These are phyloP conservation scores for Coreoperca whiteheadi DNA, from an alignment of 2,113 vertebrate species.

Conservation along the genomic window DNA sequence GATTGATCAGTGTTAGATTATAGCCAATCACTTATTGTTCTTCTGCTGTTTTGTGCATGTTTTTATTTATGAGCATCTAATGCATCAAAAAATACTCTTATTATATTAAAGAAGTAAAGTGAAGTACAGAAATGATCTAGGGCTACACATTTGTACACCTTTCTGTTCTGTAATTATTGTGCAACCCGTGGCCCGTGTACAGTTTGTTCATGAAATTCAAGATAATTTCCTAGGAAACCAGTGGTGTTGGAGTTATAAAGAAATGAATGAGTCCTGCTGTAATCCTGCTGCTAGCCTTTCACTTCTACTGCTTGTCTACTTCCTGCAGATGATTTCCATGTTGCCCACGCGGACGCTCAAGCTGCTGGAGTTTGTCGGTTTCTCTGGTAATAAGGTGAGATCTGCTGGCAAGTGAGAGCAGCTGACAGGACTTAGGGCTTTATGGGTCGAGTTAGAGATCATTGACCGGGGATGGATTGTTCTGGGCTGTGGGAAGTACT, in stretches of 20 bases:
- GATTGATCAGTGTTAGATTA: background rate
- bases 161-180: background rate
- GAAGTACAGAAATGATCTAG: background rate
- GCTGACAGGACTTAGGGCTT: background rate
- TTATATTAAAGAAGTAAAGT: background rate
- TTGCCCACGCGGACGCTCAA: slow-evolving; percentile 93
- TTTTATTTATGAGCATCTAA: background rate
- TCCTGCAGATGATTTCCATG: slow-evolving; percentile 93
- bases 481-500: background rate
- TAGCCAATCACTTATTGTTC: background rate
- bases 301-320: slow-evolving; percentile 9
- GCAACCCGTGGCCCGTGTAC: background rate
- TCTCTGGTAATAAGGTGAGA: slow-evolving; percentile 97
- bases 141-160: background rate
- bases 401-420: background rate
- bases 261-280: background rate
- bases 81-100: background rate
- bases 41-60: background rate
- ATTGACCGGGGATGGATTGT: background rate
- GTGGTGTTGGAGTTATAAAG: background rate
- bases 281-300: background rate
- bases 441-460: background rate
- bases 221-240: background rate
- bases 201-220: background rate
- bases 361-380: slow-evolving; percentile 95